Conservation (phyloP, 2,113 vertebrate genomes). For the Tapirus terrestris region DNA sequence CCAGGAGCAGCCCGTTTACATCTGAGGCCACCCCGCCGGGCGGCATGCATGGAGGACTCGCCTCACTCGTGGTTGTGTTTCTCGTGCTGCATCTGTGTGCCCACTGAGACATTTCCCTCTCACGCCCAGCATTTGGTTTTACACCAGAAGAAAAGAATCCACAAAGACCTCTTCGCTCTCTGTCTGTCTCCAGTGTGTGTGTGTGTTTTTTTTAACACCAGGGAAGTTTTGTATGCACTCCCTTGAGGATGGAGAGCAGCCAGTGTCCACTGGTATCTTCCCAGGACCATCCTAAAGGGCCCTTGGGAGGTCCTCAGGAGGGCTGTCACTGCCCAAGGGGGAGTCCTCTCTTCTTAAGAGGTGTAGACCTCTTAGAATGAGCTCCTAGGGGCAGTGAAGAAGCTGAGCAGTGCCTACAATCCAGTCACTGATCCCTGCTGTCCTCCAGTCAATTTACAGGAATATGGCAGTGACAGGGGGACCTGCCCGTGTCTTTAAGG, state of each 20-base stretch:
- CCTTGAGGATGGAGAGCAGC: conserved; percentile 59
- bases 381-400: neutral
- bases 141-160: conserved; percentile 57
- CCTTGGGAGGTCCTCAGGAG: neutral
- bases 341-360: conserved; percentile 30
- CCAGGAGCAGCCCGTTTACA: conserved; percentile 98
- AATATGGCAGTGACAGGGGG: neutral
- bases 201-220: neutral
- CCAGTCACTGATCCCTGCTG: conserved; percentile 25
- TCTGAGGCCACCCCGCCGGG: conserved; percentile 85
- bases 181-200: conserved; percentile 68
- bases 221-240: conserved; percentile 62
- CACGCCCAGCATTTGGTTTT: conserved; percentile 33
- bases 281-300: neutral
- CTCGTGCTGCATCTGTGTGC: conserved; percentile 88
- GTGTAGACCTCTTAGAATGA: neutral
- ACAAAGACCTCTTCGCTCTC: conserved; percentile 43
- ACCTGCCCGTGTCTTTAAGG: neutral
- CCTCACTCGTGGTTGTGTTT: conserved; percentile 87
- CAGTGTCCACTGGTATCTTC: neutral
- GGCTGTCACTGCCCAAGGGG: neutral
- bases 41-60: conserved; percentile 85
- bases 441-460: rapidly evolving
- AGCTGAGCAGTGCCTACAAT: neutral
- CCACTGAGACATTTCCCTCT: conserved; percentile 78